Conservation (phyloP, 2,888 invertebrate species). For the Conistra vaccinii region DNA sequence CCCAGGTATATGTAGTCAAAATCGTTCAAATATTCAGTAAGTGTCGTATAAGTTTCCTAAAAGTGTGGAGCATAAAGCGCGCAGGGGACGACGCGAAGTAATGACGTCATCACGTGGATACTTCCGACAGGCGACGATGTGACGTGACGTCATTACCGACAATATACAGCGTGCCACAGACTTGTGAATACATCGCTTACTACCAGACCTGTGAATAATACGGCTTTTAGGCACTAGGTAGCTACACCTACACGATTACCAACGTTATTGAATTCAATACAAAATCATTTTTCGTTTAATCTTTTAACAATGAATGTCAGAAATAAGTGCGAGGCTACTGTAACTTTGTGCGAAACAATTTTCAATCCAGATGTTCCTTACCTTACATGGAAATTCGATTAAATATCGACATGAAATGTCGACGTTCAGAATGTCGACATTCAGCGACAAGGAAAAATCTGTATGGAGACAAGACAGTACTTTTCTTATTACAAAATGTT, state of each 20-base stretch:
- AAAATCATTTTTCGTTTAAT: not conserved
- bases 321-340: not conserved
- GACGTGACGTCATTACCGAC: slow-evolving; percentile 16
- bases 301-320: not conserved
- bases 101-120: slow-evolving; percentile 27
- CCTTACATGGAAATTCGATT: slow-evolving; percentile 27
- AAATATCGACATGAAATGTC: slow-evolving; percentile 1
- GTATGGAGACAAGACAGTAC: not conserved
- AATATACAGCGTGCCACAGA: not conserved
- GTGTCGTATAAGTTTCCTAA: not conserved
- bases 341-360: not conserved
- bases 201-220: not conserved
- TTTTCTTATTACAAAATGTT: not conserved
- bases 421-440: not conserved
- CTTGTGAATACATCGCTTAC: not conserved
- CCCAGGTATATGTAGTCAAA: not conserved
- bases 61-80: not conserved
- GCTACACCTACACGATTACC: not conserved
- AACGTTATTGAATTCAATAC: not conserved
- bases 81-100: not conserved
- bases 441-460: slow-evolving; percentile 3
- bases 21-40: not conserved
- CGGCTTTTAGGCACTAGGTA: not conserved
- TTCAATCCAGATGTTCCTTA: slow-evolving; percentile 13
- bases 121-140: not conserved